These are phyloP conservation scores for Tichodroma muraria DNA, from an alignment of 2,113 vertebrate genomes.

Conservation along the genomic window DNA sequence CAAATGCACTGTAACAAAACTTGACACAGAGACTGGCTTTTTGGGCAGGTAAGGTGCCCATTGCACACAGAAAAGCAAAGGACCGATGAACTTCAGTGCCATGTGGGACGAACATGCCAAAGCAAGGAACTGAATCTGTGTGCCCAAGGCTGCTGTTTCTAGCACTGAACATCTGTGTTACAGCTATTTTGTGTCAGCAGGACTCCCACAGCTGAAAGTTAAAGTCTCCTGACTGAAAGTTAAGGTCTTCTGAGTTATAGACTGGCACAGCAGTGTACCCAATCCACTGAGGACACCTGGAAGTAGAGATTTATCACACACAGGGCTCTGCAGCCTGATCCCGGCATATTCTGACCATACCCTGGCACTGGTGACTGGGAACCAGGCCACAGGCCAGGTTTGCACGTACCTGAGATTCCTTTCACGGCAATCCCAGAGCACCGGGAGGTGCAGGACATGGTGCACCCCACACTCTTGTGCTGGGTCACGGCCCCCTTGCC, in stretches of 20 bases:
- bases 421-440: not conserved
- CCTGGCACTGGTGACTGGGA: not conserved
- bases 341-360: not conserved
- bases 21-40: not conserved
- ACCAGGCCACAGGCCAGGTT: not conserved
- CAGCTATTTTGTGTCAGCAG: not conserved
- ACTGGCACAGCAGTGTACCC: not conserved
- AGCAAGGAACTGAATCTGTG: not conserved
- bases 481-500: not conserved
- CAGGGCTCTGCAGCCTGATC: not conserved
- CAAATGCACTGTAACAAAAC: not conserved
- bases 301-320: not conserved
- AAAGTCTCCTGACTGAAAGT: not conserved
- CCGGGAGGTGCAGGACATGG: accelerated
- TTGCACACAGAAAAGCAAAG: accelerated
- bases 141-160: not conserved
- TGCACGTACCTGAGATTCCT: not conserved
- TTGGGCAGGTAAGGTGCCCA: not conserved
- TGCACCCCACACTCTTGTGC: not conserved
- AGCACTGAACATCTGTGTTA: not conserved
- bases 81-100: not conserved
- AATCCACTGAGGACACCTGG: not conserved
- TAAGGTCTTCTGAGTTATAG: not conserved
- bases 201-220: not conserved
- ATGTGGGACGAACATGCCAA: not conserved